These are phyloP conservation scores for Nyctereutes procyonoides DNA, from an alignment of 2,113 vertebrate species.

Conservation along the genomic window DNA sequence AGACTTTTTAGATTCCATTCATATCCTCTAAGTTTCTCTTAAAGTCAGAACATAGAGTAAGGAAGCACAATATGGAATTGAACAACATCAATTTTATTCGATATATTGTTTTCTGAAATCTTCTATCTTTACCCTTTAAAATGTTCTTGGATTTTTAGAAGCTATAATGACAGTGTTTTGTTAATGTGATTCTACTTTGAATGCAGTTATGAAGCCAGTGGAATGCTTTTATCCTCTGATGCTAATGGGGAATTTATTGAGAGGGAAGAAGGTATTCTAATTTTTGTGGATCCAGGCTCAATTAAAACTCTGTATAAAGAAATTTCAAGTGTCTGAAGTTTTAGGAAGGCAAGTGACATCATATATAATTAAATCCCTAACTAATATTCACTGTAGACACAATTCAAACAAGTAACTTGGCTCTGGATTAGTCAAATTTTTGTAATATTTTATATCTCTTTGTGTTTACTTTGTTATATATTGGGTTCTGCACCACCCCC, in stretches of 20 bases:
- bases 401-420: background rate
- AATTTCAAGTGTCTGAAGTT: background rate
- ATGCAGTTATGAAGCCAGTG: background rate
- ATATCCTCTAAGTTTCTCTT: background rate
- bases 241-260: background rate
- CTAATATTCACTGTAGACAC: background rate
- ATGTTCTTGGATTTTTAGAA: background rate
- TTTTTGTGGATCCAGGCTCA: background rate
- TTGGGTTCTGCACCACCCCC: background rate
- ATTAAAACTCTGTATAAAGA: background rate
- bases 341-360: background rate
- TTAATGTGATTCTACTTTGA: background rate
- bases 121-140: background rate
- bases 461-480: background rate
- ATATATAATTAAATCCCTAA: background rate
- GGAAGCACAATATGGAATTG: background rate
- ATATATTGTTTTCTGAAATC: conserved; percentile 19
- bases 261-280: background rate
- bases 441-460: background rate
- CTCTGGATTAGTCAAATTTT: background rate
- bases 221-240: background rate
- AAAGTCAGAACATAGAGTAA: background rate
- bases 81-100: background rate
- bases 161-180: background rate
- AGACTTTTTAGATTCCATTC: background rate